Percentiles rank a stretch among this genome's conserved stretches.
These are phyloP conservation scores for Sarotherodon lohbergeri DNA, from an alignment of 2,113 vertebrate species.

Conservation along the genomic window DNA sequence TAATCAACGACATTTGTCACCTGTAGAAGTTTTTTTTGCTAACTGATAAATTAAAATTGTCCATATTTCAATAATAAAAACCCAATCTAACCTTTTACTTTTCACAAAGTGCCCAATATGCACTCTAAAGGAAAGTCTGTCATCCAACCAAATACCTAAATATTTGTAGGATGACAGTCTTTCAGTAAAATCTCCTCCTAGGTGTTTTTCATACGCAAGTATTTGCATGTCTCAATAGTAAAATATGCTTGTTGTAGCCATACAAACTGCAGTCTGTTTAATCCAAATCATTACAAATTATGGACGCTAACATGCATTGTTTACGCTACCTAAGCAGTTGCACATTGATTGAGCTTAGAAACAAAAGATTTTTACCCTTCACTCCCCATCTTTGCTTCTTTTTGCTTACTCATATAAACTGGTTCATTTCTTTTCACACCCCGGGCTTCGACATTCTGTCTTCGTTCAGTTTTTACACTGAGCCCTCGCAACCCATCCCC, in stretches of 20 bases:
- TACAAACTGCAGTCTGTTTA: not conserved
- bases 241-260: not conserved
- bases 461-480: constrained; percentile 33
- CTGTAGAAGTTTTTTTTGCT: not conserved
- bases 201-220: not conserved
- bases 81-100: not conserved
- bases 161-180: not conserved
- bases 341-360: not conserved
- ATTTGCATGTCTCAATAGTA: not conserved
- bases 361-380: not conserved
- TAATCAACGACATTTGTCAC: not conserved
- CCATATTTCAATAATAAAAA: not conserved
- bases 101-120: not conserved
- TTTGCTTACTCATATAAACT: constrained; percentile 17
- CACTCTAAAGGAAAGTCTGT: not conserved
- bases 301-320: not conserved
- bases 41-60: not conserved
- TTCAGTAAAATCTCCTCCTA: not conserved
- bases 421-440: constrained; percentile 39
- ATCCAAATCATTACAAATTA: not conserved
- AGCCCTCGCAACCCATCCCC: constrained; percentile 36
- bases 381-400: not conserved
- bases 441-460: constrained; percentile 34
- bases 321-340: not conserved
- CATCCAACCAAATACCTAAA: not conserved